Base-by-base conservation (phyloP, 2,888 invertebrate species). In the Teinopalpus imperialis region DNA sequence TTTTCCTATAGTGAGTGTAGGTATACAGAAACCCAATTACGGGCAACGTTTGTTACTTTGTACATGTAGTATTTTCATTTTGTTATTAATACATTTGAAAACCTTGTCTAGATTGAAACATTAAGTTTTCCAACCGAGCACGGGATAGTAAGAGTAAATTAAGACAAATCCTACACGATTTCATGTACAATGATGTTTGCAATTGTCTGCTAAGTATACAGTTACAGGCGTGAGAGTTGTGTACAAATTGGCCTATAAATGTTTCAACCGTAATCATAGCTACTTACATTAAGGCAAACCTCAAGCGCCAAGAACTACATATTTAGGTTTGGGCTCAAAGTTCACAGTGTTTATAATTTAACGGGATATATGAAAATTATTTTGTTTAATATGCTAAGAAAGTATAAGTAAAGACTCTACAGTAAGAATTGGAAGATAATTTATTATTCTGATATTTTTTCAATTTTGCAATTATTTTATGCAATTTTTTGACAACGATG, bases 211-310 rank as follows among this genome's bases (percentile, higher is more conserved):
- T 24, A 36, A 43, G 36, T 30, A 43, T 29, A 43, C 30, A 43
- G 24, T 43, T 43, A 30, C 23, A 24, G 16, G 5, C 30, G 8
- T 20, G 18, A 26, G 30, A 30, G 36, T 23, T 43, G 36, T 43
- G 36, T 43, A 36, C 43, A 31, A 36, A 36, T 43, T 37, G 36
- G 24, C 43, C 37, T 31, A 42, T 42, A 43, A 43, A 36, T 30
- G 29, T 36, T 43, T 21, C 36, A 43, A 30, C 30, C 41, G 30
- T 21, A 30, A 36, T 43, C 35, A 32, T 32, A 32, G 32, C 24
- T 32, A 42, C 32, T 42, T 42, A 42, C 41, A 24, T 41, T 32
- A 42, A 4, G 24, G 41, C 26, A 7, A 10, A 42, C 41, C 32
- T 16, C 41, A 42, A 31, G n/a, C 18, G 23, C 20, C n/a, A 8